Conservation (phyloP, 2,113 vertebrate genomes). For the Marmota monax region DNA sequence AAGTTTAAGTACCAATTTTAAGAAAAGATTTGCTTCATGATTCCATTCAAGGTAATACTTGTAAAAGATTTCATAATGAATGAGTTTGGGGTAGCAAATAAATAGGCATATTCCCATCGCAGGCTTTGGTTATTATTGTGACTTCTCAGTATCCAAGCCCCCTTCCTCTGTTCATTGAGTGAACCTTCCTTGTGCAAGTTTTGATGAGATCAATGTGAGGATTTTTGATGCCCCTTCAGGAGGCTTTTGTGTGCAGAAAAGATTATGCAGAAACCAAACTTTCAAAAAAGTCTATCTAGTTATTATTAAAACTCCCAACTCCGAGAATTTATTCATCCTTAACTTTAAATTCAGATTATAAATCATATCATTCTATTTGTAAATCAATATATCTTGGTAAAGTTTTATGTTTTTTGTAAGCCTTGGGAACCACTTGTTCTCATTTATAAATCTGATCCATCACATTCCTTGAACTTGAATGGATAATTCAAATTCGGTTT, state of each 20-base stretch:
- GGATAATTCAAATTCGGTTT: not conserved
- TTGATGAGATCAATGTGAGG: not conserved
- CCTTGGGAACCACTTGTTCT: not conserved
- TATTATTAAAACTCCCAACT: not conserved
- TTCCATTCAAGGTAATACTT: not conserved
- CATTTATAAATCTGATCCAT: not conserved
- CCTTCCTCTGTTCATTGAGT: not conserved
- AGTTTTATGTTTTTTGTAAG: not conserved
- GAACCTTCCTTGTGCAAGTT: not conserved
- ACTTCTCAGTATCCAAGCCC: not conserved
- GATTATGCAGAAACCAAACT: not conserved
- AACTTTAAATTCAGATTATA: not conserved
- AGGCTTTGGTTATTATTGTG: not conserved
- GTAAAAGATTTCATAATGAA: not conserved
- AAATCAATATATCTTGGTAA: not conserved
- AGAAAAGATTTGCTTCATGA: constrained; percentile 8
- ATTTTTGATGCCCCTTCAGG: not conserved
- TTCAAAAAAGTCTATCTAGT: not conserved
- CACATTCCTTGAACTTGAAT: not conserved
- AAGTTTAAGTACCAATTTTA: constrained; percentile 31
- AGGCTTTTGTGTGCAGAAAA: not conserved
- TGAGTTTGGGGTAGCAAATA: no score
- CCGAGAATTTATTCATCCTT: not conserved
- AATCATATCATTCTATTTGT: not conserved
- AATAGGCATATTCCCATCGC: not conserved